phyloP scores from a whole-genome alignment of 1,140 invertebrate species.

The Psilanteris sp. region DNA sequence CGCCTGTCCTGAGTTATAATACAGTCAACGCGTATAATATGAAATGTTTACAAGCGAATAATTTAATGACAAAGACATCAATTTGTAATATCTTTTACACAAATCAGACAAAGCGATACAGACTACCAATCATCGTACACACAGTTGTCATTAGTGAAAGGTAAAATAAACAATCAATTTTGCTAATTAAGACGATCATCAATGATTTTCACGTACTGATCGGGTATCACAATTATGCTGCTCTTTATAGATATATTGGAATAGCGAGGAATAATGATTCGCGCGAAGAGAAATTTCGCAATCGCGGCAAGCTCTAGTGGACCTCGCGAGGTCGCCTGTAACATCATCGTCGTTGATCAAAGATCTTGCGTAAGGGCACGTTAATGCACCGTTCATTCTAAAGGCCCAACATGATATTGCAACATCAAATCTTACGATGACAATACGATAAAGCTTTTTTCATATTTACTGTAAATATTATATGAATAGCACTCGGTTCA shows the following conservation, averaged over 20 bases:
- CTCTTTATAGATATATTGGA: slow-evolving; percentile 29
- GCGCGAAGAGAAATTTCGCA: slow-evolving; percentile 47
- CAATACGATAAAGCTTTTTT: slow-evolving; percentile 43
- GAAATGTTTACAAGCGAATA: no score
- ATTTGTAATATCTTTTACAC: no score
- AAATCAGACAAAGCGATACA: no score
- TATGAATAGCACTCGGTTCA: neutral
- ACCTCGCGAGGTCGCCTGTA: slow-evolving; percentile 52
- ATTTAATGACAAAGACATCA: no score
- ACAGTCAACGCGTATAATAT: no score
- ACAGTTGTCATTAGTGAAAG: no score
- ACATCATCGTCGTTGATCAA: slow-evolving; percentile 46
- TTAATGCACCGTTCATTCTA: slow-evolving; percentile 38
- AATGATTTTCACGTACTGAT: neutral
- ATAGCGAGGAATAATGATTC: slow-evolving; percentile 44
- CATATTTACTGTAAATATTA: slow-evolving; percentile 33
- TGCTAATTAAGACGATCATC: slow-evolving; percentile 1
- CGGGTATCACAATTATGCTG: slow-evolving; percentile 16
- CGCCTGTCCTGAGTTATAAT: no score
- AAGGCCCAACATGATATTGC: slow-evolving; percentile 15
- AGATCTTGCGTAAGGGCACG: slow-evolving; percentile 54
- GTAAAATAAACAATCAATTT: neutral
- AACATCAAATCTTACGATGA: slow-evolving; percentile 29
- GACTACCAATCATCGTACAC: no score
- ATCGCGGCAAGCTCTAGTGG: slow-evolving; percentile 39